Evolutionary conservation across 2,797 vertebrate species (phyloP).

Genomic region (Paratrypauchen microcephalus): DNA sequence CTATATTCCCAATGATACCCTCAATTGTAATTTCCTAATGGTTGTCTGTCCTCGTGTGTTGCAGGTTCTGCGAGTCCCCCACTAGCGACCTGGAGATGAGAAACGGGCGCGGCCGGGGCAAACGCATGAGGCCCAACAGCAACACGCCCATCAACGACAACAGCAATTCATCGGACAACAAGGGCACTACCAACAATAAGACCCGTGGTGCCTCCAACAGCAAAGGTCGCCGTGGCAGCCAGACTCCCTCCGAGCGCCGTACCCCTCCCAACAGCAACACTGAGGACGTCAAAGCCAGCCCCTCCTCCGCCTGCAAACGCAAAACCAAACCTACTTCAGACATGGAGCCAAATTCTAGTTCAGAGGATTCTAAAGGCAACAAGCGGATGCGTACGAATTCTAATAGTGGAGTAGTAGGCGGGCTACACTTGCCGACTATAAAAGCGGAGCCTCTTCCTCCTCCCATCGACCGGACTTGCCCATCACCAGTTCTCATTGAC

Average conservation of each 20-base stretch:
- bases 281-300: conserved; percentile 95
- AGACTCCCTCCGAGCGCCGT: conserved; percentile 94
- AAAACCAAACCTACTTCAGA: conserved; percentile 95
- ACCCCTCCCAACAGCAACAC: conserved; percentile 85
- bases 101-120: conserved; percentile 95
- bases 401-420: conserved; percentile 80
- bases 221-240: conserved; percentile 95
- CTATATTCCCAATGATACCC: too few species aligned
- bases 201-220: conserved; percentile 93
- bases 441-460: conserved; percentile 84
- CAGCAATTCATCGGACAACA: conserved; percentile 86
- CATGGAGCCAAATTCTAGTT: conserved; percentile 98
- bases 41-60: conserved; percentile 12
- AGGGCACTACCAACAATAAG: conserved; percentile 90
- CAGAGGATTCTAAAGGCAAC: conserved; percentile 97
- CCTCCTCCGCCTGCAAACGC: conserved; percentile 91
- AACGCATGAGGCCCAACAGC: conserved; percentile 94
- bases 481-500: conserved; percentile 96
- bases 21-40: neutral
- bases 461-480: conserved; percentile 89
- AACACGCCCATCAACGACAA: conserved; percentile 92
- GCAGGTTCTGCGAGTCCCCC: conserved; percentile 97
- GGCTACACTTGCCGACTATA: conserved; percentile 79
- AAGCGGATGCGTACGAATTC: conserved; percentile 98
- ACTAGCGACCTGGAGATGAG: conserved; percentile 99